Conservation (phyloP, 2,888 invertebrate species). For the Pyrgus malvae region DNA sequence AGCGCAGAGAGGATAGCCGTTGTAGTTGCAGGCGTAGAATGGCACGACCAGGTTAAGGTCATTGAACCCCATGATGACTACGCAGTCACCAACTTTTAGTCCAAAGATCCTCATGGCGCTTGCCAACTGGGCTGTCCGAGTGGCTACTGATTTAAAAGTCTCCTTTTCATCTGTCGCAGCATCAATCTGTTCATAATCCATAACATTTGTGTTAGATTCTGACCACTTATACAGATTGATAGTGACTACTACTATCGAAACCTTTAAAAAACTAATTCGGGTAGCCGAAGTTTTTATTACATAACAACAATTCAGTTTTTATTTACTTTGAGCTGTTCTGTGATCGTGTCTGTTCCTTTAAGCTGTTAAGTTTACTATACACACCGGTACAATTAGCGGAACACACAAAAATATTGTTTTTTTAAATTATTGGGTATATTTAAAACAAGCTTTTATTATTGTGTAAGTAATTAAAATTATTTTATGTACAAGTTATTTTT, state of each 20-base stretch:
- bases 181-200: conserved; percentile 43
- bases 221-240: neutral
- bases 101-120: conserved; percentile 48
- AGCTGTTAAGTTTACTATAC: too few species aligned
- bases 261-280: too few species aligned
- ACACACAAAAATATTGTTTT: too few species aligned
- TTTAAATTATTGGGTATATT: too few species aligned
- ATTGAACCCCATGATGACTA: conserved; percentile 47
- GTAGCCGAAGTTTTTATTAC: too few species aligned
- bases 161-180: conserved; percentile 42
- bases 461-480: too few species aligned
- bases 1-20: conserved; percentile 46
- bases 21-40: conserved; percentile 48
- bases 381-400: too few species aligned
- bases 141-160: conserved; percentile 48
- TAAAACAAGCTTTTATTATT: too few species aligned
- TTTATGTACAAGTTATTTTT: too few species aligned
- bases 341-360: too few species aligned
- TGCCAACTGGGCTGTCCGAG: conserved; percentile 43
- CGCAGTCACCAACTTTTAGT: conserved; percentile 45
- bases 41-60: conserved; percentile 51
- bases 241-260: neutral
- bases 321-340: too few species aligned
- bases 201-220: neutral
- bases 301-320: too few species aligned